Conservation (phyloP, 2,113 vertebrate species). For the Myotis davidii region DNA sequence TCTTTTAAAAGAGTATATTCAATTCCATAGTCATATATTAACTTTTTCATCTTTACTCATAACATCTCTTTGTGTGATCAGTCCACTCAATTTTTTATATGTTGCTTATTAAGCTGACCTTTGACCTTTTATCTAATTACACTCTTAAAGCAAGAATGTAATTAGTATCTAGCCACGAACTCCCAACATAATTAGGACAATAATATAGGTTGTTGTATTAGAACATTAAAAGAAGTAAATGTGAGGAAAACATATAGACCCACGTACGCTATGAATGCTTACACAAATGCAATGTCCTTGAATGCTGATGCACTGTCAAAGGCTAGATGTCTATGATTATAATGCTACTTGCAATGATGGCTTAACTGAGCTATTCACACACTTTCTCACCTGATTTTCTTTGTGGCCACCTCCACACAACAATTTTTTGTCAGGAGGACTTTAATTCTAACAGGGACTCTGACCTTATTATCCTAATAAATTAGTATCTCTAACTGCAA, state of each 20-base stretch:
- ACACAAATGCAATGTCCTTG: not conserved
- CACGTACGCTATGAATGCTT: not conserved
- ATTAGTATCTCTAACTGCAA: conserved; percentile 26
- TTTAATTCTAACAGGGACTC: conserved; percentile 11
- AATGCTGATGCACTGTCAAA: not conserved
- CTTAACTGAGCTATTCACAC: conserved; percentile 3
- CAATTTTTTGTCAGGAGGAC: conserved; percentile 47
- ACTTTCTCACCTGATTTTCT: conserved; percentile 56
- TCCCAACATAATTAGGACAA: conserved; percentile 21
- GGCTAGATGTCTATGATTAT: not conserved
- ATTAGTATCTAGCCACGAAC: not conserved
- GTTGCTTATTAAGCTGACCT: conserved; percentile 43
- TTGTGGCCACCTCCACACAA: conserved; percentile 44
- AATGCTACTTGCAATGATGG: not conserved
- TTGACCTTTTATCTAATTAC: not conserved
- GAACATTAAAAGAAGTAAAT: not conserved
- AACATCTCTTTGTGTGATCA: not conserved
- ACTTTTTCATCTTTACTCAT: not conserved
- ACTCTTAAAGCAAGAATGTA: not conserved
- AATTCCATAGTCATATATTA: not conserved
- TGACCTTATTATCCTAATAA: conserved; percentile 57
- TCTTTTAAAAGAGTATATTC: conserved; percentile 19
- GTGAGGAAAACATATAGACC: not conserved
- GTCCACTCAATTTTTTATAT: not conserved
- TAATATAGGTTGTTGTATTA: not conserved